Evolutionary conservation across 2,113 vertebrate species (phyloP), one percentile per base, ranked within the genome.

Genomic region (Lucifuga dentata): DNA sequence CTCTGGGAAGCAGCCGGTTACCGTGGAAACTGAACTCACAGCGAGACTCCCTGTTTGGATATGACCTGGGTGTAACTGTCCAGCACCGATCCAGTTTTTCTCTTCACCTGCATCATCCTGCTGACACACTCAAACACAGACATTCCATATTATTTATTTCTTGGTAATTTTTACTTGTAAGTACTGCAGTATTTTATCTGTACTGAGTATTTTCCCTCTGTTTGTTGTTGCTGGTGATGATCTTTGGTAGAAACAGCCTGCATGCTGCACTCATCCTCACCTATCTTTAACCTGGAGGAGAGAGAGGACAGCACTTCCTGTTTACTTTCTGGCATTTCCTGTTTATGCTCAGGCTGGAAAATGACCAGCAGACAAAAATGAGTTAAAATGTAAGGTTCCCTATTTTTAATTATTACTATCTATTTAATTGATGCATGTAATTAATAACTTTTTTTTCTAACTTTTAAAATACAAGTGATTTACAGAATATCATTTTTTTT

Each of bases 11-110:
- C 16, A 8, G 15, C 10, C 2, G 11, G 49, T 72, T 48, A 55
- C 49, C 40, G 26, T n/a, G 33, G 24, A 17, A 8, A 43, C 50
- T 19, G 20, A 32, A 81, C 84, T 88, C 46, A 86, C 86, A 2
- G 7, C 3, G 71, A 24, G 0, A 73, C 24, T n/a, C 83, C 74
- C 3, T 21, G 12, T 21, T 13, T 63, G 50, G 84, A 62, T 9
- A 69, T 13, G 5, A 21, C 38, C 1, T 32, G 35, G 26, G 16
- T 1, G 0, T 68, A 52, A 38, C 4, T 13, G 5, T 24, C 26
- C 0, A 11, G 7, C 1, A 2, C 1, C 0, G 11, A 17, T 32
- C 20, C 33, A 1, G n/a, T 20, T 11, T n/a, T 43, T 12, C 21
- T 19, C 2, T 17, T 11, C 3, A 20, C 21, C 36, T 17, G 29